Conservation (phyloP, 2,113 vertebrate genomes). For the Mobula hypostoma region DNA sequence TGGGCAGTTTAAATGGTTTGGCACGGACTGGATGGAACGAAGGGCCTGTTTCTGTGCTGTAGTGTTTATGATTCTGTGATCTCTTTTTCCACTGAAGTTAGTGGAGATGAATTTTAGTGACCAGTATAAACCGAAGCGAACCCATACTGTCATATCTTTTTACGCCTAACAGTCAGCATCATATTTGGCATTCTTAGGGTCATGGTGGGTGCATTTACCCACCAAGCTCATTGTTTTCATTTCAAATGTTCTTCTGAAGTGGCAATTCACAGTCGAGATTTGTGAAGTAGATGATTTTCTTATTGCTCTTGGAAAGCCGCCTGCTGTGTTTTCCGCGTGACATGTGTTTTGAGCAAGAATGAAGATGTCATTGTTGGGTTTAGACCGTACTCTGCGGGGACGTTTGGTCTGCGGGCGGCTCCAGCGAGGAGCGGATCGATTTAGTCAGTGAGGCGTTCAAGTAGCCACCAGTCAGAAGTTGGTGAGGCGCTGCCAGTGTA, state of each 20-base stretch:
- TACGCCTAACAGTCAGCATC: not conserved
- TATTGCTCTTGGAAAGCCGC: not conserved
- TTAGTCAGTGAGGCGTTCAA: not conserved
- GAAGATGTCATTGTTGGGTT: not conserved
- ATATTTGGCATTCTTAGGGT: not conserved
- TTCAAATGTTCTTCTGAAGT: too few species aligned
- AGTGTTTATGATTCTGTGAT: too few species aligned
- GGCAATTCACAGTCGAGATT: too few species aligned
- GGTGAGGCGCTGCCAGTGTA: not conserved
- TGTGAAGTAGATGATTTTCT: too few species aligned
- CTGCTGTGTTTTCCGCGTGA: not conserved
- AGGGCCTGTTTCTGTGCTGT: too few species aligned
- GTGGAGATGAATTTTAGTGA: not conserved
- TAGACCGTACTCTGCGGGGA: not conserved
- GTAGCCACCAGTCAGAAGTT: not conserved
- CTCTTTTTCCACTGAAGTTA: not conserved
- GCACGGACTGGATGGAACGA: too few species aligned
- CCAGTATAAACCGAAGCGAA: not conserved
- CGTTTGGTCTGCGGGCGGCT: not conserved
- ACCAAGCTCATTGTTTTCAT: too few species aligned
- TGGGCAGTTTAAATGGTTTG: too few species aligned
- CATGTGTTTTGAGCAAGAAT: not conserved
- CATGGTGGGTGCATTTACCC: not conserved
- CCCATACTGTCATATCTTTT: not conserved
- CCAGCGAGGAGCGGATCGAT: not conserved